These are phyloP conservation scores for Eupithecia centaureata DNA, from an alignment of 2,888 invertebrate genomes.

Conservation along the genomic window DNA sequence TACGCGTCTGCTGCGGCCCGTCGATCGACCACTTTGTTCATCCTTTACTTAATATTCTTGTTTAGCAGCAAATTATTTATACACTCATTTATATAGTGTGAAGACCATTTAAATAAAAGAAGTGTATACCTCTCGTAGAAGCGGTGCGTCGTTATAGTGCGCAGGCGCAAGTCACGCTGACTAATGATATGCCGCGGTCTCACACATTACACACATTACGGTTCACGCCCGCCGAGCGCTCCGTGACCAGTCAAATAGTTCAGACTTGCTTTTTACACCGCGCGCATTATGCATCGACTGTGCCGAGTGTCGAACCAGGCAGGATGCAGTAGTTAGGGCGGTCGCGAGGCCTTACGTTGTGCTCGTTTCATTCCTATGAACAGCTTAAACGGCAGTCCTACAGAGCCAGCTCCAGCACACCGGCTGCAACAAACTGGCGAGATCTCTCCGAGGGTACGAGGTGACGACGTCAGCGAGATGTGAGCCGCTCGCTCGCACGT, in stretches of 20 bases:
- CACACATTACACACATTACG: constrained; percentile 35
- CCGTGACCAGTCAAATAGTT: constrained; percentile 10
- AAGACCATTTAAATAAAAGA: too few species aligned
- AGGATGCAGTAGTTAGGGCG: too few species aligned
- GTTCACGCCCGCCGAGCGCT: constrained; percentile 17
- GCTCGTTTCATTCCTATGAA: not conserved
- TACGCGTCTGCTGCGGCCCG: constrained; percentile 13
- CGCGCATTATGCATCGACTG: too few species aligned
- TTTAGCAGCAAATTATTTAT: not conserved
- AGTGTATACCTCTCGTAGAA: not conserved
- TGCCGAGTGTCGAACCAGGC: too few species aligned
- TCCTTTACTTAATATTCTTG: not conserved
- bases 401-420: too few species aligned
- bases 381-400: not conserved
- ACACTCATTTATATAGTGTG: too few species aligned
- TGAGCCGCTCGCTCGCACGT: not conserved
- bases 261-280: not conserved
- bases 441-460: not conserved
- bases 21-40: constrained; percentile 8
- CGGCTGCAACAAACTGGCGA: too few species aligned
- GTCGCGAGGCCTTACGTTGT: not conserved
- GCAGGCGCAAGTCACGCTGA: constrained; percentile 56
- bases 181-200: constrained; percentile 48
- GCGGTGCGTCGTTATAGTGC: constrained; percentile 1
- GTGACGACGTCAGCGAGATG: too few species aligned